Base-by-base conservation (phyloP, 2,113 vertebrate genomes). In the Lagopus leucura region DNA sequence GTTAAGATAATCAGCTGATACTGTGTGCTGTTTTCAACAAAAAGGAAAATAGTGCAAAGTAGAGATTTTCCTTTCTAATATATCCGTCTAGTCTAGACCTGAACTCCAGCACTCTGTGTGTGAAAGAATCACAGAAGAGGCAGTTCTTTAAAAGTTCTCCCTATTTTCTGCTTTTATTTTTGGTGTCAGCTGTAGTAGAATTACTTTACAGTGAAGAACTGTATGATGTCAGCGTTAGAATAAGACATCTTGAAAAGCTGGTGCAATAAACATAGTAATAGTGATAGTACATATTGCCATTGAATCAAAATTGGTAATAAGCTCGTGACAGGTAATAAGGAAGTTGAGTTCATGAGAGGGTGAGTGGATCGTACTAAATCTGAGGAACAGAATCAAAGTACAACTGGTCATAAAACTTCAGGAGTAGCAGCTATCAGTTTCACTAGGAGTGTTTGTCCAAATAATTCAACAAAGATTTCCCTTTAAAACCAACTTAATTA, bases 401-500 rank as follows among this genome's bases (percentile, higher is more conserved):
- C 16, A 81, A 12, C 2, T 57, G 10, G 42, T 25, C 8, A 10
- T 48, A 45, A 79, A 72, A 58, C 17, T 79, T 92, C 28, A 34
- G 42, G 20, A 79, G 64, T 10, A 92, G 38, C 34, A 70, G 25
- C 21, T 93, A 24, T 61, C 66, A 65, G 8, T 58, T 6, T 42
- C 43, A 61, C 19, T 80, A 89, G 24, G 45, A 81, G 65, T 69
- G 8, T 48, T 55, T 79, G 52, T 66, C 64, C 74, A 84, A 55
- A 50, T 20, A 95, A 61, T 77, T 90, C 55, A 72, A 17, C 43
- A 89, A 73, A 87, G n/a, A 63, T 42, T 87, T 78, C 78, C 11
- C 17, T 89, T 93, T 92, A 82, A 93, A 91, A 86, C 28, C 25
- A 70, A 94, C 43, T 88, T 96, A 97, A 95, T 97, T 96, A 93